Evolutionary conservation across 1,140 invertebrate genomes (phyloP).

Genomic region (Carposina sasakii): DNA sequence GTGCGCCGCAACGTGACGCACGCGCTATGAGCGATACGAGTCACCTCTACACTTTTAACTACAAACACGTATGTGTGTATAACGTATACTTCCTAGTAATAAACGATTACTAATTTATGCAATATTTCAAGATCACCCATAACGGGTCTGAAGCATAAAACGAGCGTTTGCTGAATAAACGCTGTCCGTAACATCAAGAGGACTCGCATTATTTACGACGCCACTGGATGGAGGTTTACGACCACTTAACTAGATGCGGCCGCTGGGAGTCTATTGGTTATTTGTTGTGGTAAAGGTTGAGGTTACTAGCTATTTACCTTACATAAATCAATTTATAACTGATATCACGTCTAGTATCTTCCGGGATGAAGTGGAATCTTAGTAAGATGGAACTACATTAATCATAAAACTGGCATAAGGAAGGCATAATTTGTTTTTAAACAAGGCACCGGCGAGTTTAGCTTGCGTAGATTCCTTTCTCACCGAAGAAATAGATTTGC

Average conservation of each 20-base stretch:
- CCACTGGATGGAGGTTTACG: constrained; percentile 20
- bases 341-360: too few relatives aligned
- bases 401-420: too few relatives aligned
- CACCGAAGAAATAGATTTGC: too few relatives aligned
- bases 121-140: constrained; percentile 52
- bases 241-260: constrained; percentile 16
- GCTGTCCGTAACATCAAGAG: constrained; percentile 13
- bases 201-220: constrained; percentile 25
- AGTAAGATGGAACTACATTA: too few relatives aligned
- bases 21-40: constrained; percentile 7
- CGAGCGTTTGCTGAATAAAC: constrained; percentile 24
- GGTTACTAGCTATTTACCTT: too few relatives aligned
- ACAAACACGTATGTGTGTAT: constrained; percentile 3
- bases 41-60: constrained; percentile 7
- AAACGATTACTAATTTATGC: constrained; percentile 41
- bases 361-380: too few relatives aligned
- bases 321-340: too few relatives aligned
- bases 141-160: constrained; percentile 29
- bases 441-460: too few relatives aligned
- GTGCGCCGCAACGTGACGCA: constrained; percentile 6
- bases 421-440: too few relatives aligned
- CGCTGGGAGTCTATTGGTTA: constrained; percentile 14
- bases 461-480: too few relatives aligned
- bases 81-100: constrained; percentile 41
- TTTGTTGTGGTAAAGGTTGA: too few relatives aligned